Percentiles rank a stretch among this genome's conserved stretches.
Evolutionary conservation across 2,797 vertebrate species (phyloP).

Genomic region (Sebastiscus albofasciatus): DNA sequence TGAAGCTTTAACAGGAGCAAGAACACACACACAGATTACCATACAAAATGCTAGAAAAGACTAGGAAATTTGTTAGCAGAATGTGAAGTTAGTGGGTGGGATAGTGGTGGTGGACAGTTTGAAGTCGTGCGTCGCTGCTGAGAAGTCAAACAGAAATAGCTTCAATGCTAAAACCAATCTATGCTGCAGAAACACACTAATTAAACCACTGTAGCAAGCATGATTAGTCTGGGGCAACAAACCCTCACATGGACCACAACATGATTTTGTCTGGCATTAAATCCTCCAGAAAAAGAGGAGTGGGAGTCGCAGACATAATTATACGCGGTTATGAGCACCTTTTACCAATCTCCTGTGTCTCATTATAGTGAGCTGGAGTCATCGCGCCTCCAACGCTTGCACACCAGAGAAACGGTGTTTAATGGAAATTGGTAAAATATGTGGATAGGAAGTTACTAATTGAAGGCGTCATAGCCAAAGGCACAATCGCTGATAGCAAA

Average conservation of each 20-base stretch:
- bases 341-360: slow-evolving; percentile 77
- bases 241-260: slow-evolving; percentile 70
- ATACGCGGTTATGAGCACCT: slow-evolving; percentile 74
- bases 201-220: slow-evolving; percentile 70
- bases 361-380: slow-evolving; percentile 67
- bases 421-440: slow-evolving; percentile 66
- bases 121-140: background rate
- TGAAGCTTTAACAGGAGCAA: slow-evolving; percentile 17
- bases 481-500: slow-evolving; percentile 12
- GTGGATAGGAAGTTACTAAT: slow-evolving; percentile 61
- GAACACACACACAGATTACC: slow-evolving; percentile 5
- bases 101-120: background rate
- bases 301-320: slow-evolving; percentile 74
- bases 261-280: slow-evolving; percentile 75
- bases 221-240: slow-evolving; percentile 79
- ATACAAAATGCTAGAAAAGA: slow-evolving; percentile 18
- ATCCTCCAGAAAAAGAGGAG: slow-evolving; percentile 71
- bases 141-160: slow-evolving; percentile 34
- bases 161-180: slow-evolving; percentile 54
- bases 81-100: background rate
- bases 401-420: slow-evolving; percentile 49
- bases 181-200: slow-evolving; percentile 69
- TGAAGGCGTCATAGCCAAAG: slow-evolving; percentile 52
- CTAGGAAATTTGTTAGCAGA: background rate
- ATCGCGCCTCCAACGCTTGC: slow-evolving; percentile 33